Evolutionary conservation across 1,140 invertebrate genomes (phyloP), one percentile per base, ranked within the genome.

Genomic region (Drosophila ananassae): DNA sequence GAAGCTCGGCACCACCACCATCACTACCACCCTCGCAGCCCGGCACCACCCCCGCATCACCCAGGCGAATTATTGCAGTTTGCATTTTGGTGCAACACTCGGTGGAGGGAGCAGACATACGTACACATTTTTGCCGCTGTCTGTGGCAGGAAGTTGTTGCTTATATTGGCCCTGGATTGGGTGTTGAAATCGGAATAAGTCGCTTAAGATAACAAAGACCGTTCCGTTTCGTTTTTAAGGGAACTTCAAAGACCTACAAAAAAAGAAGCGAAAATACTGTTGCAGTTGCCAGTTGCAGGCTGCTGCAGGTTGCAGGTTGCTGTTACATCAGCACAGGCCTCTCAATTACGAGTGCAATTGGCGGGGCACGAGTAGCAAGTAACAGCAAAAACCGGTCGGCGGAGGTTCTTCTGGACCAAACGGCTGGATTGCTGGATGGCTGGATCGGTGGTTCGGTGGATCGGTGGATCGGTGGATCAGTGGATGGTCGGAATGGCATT

Each of bases 331-430:
- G 79, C 52, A 66, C 77, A 84, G 44, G 81, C 67, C 68, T 84
- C 82, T 87, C 82, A 85, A 85, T 87, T 87, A 85, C 82, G 71
- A 87, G 56, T 67, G 46, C 82, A 85, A 87, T 87, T 85, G 82
- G 68, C 61, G 62, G 71, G 61, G 61, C 69, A 62, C 74, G 63
- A 89, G 76, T 89, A 21, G 41, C 41, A 44, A 21, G 41, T 44
- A 87, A 82, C 83, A 76, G 82, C 82, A 89, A 76, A 87, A 87
- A 89, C 82, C 83, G 83, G 82, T 44, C 39, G 41, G 5, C 58
- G 47, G 77, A 74, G 64, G 79, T 85, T 85, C 82, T 87, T 64
- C 79, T 83, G 50, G 22, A 56, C 13, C 53, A 25, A 47, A 37
- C 2, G 30, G 13, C 30, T 34, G 25, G 25, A 28, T 28, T 5